Base-by-base conservation (phyloP, 2,888 invertebrate genomes). In the Chloroclystis v-ata region DNA sequence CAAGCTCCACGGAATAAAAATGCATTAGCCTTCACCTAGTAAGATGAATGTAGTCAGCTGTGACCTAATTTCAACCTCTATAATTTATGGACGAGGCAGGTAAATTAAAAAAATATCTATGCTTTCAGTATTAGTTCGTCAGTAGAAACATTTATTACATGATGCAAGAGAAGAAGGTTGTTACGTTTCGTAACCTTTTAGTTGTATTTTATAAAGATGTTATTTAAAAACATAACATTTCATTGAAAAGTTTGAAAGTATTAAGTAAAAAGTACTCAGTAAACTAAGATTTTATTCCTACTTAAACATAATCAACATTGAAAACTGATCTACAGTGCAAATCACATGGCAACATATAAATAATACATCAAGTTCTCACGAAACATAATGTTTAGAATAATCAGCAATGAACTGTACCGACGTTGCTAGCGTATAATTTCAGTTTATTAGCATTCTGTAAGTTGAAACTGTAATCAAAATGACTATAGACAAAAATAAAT, bases 1-100 rank as follows among this genome's bases (percentile, higher is more conserved):
- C 1, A n/a, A 29, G 28, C 33, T 35, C 40, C 11, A 40, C 11
- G 29, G 37, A 38, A 43, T 32, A 44, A 26, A 44, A 54, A 54
- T 61, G 61, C 59, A 57, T n/a, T 38, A 51, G 41, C 63, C 65
- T 67, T 67, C 52, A 63, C 63, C 63, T 54, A 47, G 42, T 37
- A 44, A 44, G 20, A 38, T 29, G 40, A 43, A 49, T 14, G 10
- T 25, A 46, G 58, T 52, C 33, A 48, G 50, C 49, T 46, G 42
- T 59, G 65, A 65, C 66, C 66, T 50, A 61, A 60, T 60, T 65
- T 37, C 38, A 20, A 46, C 30, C 40, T 48, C 26, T 40, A 40
- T 43, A 39, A 39, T 48, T 43, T 40, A 48, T 43, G 35, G 20
- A 16, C 8, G 29, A 13, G 24, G 24, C 28, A 33, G 33, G 33